Base-by-base conservation (phyloP, 2,113 vertebrate species). In the Labrus mixtus region DNA sequence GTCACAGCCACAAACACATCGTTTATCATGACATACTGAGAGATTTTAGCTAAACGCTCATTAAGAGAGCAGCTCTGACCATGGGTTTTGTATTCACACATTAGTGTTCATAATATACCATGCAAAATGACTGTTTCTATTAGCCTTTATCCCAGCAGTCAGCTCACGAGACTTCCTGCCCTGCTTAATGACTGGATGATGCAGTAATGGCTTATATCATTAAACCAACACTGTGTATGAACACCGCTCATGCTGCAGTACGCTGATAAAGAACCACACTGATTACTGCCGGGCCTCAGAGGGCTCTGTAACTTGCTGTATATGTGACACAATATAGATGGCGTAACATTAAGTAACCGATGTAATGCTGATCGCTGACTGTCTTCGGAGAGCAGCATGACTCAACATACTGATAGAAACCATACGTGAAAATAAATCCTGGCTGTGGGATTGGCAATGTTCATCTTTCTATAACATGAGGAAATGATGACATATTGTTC, bases 401-500 rank as follows among this genome's bases (percentile, higher is more conserved):
- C 16, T 70, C 37, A 65, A 53, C 2, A 19, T 13, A 8, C 20
- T 75, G 68, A 68, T 46, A 29, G 58, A 39, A 73, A 73, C 55
- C 56, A 73, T 25, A 55, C 5, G 4, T 46, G 65, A 46, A 22
- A 62, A 59, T 23, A 77, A 66, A 39, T 56, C 45, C n/a, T 20
- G 16, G 8, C n/a, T 1, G 6, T 65, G 57, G 46, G 71, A 67
- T 43, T 16, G 5, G 16, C 5, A 19, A 41, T 19, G 61, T 55
- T 33, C 20, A 46, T 68, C 22, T 61, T 45, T 56, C 16, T 15
- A 10, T 16, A 39, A 16, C 20, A 53, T 61, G 45, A 25, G 37
- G 39, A 77, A 56, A 73, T 50, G n/a, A 56, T 39, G 80, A 83
- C 56, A 72, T 51, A 46, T 19, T 78, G 65, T 55, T 75, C 46